These are phyloP conservation scores for Drosophila bocqueti DNA, from an alignment of 1,140 invertebrate species.

Conservation along the genomic window DNA sequence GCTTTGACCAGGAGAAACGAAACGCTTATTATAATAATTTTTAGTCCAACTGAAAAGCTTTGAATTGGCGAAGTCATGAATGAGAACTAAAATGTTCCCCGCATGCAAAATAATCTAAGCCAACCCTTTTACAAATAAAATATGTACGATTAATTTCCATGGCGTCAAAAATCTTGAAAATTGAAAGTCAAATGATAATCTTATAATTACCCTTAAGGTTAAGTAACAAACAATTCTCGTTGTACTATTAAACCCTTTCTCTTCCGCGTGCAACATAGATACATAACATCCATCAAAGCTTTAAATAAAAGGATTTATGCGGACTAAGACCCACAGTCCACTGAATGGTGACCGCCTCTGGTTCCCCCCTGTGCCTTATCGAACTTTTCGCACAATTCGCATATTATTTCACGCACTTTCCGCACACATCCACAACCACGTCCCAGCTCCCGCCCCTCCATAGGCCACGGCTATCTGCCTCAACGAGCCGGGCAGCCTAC, in stretches of 20 bases:
- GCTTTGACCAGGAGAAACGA: no score
- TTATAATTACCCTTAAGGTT: neutral
- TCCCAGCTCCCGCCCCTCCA: neutral
- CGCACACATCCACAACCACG: slow-evolving; percentile 1
- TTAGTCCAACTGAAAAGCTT: no score
- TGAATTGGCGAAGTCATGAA: no score
- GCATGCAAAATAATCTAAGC: no score
- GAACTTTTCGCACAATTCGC: slow-evolving; percentile 73
- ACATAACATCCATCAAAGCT: slow-evolving; percentile 4
- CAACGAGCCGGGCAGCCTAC: slow-evolving; percentile 7
- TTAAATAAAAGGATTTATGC: slow-evolving; percentile 17
- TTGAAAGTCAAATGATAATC: neutral
- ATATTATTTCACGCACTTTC: slow-evolving; percentile 67
- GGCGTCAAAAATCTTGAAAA: no score
- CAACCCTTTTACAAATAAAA: no score
- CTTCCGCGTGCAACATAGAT: neutral
- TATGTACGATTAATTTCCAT: no score
- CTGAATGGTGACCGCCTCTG: neutral
- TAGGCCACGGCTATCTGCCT: slow-evolving; percentile 33
- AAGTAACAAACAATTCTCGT: neutral
- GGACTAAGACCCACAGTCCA: neutral
- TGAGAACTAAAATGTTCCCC: no score
- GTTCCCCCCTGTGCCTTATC: slow-evolving; percentile 45
- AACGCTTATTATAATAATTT: no score
- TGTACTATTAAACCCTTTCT: neutral